These are phyloP conservation scores for Lasioglossum morio DNA, from an alignment of 2,888 invertebrate genomes.

Conservation along the genomic window DNA sequence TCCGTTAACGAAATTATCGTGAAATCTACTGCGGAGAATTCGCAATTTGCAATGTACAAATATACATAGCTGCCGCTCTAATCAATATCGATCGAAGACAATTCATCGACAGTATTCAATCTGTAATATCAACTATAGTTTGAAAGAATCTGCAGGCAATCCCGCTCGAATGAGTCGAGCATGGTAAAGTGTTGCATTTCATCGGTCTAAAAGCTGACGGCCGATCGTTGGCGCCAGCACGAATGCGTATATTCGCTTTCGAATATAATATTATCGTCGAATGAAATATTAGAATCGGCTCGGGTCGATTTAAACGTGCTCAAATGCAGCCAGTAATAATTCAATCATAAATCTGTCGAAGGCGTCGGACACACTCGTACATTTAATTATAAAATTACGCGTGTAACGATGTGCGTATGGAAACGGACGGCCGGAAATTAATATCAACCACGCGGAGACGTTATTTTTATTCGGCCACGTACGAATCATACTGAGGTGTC, in stretches of 20 bases:
- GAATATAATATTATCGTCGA: constrained; percentile 19
- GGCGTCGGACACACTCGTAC: not conserved
- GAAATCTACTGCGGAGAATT: not conserved
- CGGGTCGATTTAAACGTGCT: not conserved
- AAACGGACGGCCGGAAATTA: not conserved
- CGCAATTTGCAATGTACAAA: not conserved
- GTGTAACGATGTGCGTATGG: not conserved
- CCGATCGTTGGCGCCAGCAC: not conserved
- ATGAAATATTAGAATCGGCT: constrained; percentile 12
- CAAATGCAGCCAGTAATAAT: constrained; percentile 15
- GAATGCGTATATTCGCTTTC: not conserved
- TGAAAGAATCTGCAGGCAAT: not conserved
- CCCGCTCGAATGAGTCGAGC: not conserved
- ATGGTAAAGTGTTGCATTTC: constrained; percentile 6
- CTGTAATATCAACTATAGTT: not conserved
- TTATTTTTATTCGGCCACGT: not conserved
- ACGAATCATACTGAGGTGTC: not conserved
- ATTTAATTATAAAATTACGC: constrained; percentile 16
- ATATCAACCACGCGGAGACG: not conserved
- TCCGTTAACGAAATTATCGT: not conserved
- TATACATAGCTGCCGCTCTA: not conserved
- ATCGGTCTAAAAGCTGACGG: constrained; percentile 9
- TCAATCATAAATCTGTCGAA: constrained; percentile 26
- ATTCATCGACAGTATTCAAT: not conserved
- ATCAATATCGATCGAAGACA: not conserved